Evolutionary conservation across 2,888 invertebrate species (phyloP).

Genomic region (Drosophila heteroneura): DNA sequence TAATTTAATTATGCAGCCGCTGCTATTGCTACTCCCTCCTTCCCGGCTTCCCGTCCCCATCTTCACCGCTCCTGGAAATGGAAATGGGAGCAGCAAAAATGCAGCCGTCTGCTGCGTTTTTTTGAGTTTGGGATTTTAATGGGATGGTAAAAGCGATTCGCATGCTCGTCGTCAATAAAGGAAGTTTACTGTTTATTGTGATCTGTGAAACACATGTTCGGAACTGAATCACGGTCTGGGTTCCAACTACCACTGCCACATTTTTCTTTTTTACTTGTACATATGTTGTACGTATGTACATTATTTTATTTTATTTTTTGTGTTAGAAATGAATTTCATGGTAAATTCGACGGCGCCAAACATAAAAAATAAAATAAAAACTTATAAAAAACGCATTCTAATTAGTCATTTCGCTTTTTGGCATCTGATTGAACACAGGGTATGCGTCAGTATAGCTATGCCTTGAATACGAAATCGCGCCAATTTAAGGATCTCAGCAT

Average conservation of each 20-base stretch:
- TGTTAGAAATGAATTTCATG: slow-evolving; percentile 34
- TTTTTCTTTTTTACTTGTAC: neutral
- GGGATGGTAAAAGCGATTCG: slow-evolving; percentile 34
- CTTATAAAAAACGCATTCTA: neutral
- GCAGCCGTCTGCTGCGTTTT: neutral
- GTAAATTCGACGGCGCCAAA: slow-evolving; percentile 29
- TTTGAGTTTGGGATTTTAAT: slow-evolving; percentile 22
- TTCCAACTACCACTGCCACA: neutral
- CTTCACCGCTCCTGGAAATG: slow-evolving; percentile 2
- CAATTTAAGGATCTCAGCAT: slow-evolving; percentile 85
- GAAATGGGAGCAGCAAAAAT: slow-evolving; percentile 6
- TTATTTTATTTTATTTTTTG: neutral
- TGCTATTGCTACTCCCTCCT: neutral
- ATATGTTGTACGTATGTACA: neutral
- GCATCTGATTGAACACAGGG: slow-evolving; percentile 63
- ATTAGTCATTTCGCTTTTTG: neutral
- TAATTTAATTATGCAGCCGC: slow-evolving; percentile 65
- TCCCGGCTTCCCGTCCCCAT: neutral
- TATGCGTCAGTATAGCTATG: slow-evolving; percentile 78
- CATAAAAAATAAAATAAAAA: neutral
- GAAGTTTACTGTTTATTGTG: slow-evolving; percentile 47
- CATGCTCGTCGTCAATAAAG: slow-evolving; percentile 37
- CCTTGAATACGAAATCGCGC: slow-evolving; percentile 74
- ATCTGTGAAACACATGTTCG: slow-evolving; percentile 42
- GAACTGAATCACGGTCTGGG: slow-evolving; percentile 15